Conservation (phyloP, 2,113 vertebrate species). For the Laterallus jamaicensis region DNA sequence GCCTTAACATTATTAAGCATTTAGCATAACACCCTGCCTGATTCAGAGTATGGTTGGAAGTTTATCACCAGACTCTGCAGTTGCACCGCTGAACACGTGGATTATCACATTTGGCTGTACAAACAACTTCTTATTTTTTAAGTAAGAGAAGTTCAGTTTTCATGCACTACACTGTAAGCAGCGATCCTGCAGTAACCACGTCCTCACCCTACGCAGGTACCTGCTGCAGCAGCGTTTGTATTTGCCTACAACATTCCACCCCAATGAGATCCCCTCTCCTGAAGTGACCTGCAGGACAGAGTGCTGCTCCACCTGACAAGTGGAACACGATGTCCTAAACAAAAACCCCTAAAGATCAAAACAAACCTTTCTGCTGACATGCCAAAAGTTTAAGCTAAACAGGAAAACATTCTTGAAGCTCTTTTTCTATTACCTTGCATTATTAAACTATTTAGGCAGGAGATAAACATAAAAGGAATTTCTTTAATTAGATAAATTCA, state of each 20-base stretch:
- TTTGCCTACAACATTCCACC: neutral
- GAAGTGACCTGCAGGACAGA: neutral
- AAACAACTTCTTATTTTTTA: neutral
- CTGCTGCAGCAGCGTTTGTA: neutral
- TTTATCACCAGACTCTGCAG: neutral
- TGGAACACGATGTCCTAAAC: neutral
- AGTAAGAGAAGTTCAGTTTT: neutral
- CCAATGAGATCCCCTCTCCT: neutral
- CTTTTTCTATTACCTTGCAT: constrained; percentile 56
- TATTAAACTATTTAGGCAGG: constrained; percentile 42
- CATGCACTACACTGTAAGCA: neutral
- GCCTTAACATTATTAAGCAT: neutral
- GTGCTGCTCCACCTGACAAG: neutral
- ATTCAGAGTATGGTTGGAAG: neutral
- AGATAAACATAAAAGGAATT: constrained; percentile 71
- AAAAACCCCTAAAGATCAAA: constrained; percentile 28
- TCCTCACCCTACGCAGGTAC: neutral
- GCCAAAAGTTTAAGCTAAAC: constrained; percentile 40
- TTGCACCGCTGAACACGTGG: neutral
- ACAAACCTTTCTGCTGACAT: constrained; percentile 55
- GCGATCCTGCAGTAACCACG: neutral
- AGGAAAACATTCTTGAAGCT: constrained; percentile 46
- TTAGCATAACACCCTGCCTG: neutral
- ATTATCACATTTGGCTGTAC: neutral
- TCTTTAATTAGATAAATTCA: constrained; percentile 58